Conservation (phyloP, 2,113 vertebrate genomes). For the Campylorhamphus procurvoides region DNA sequence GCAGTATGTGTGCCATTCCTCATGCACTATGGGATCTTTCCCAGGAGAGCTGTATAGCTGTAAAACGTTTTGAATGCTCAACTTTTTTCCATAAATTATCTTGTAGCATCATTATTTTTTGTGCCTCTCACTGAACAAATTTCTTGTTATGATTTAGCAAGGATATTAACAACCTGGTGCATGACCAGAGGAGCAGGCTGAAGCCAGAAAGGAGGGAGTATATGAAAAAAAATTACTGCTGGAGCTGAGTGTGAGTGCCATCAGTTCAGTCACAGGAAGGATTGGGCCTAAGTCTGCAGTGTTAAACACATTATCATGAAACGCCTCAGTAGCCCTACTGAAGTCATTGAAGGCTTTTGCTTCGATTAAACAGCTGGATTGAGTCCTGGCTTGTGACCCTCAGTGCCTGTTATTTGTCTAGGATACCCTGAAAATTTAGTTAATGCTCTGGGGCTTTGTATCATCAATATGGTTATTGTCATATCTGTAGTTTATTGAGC, state of each 20-base stretch:
- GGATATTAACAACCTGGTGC: background rate
- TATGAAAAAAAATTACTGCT: background rate
- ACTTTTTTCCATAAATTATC: background rate
- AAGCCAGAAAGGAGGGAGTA: background rate
- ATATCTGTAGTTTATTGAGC: background rate
- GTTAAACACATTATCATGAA: background rate
- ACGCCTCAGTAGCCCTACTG: background rate
- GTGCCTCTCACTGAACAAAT: background rate
- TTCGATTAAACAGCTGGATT: background rate
- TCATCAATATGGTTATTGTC: background rate
- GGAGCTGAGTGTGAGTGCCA: background rate
- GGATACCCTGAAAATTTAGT: background rate
- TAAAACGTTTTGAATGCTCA: background rate
- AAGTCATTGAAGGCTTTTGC: background rate
- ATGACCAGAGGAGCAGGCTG: background rate
- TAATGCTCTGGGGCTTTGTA: background rate
- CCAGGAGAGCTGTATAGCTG: background rate
- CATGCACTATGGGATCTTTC: background rate
- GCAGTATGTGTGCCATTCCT: background rate
- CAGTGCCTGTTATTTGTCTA: background rate
- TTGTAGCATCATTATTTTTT: background rate
- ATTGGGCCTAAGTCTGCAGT: background rate
- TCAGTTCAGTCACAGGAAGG: background rate
- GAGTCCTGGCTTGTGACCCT: background rate
- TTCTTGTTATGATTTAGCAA: background rate